Percentiles rank a stretch among this genome's conserved stretches.
Conservation (phyloP, 2,797 vertebrate genomes). For the Triplophysa bombifrons region DNA sequence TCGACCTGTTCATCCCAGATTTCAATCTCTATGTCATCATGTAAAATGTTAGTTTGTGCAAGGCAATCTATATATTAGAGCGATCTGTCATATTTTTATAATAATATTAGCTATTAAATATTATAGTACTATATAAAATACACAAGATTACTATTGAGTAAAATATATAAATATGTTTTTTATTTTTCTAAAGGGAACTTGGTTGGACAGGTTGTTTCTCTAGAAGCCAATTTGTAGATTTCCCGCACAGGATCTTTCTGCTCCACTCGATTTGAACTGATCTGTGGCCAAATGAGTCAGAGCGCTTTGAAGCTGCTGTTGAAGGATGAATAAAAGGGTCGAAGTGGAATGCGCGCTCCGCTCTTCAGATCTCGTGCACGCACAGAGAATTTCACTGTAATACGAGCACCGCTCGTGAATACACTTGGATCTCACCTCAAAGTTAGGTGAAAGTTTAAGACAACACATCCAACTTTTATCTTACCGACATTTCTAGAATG, state of each 20-base stretch:
- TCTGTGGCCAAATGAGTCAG: conserved; percentile 61
- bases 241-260: conserved; percentile 54
- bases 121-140: too few species aligned
- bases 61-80: not conserved
- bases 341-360: conserved; percentile 49
- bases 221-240: conserved; percentile 43
- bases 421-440: conserved; percentile 62
- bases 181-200: not conserved
- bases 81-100: not conserved
- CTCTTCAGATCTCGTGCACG: conserved; percentile 56
- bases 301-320: conserved; percentile 63
- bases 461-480: conserved; percentile 61
- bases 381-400: conserved; percentile 50
- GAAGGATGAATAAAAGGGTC: conserved; percentile 53
- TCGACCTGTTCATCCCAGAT: not conserved
- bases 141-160: too few species aligned
- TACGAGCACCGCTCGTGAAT: conserved; percentile 45
- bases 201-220: not conserved
- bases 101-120: too few species aligned
- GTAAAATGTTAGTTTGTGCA: not conserved
- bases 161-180: too few species aligned
- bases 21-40: not conserved
- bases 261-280: conserved; percentile 60
- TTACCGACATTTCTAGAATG: conserved; percentile 58
- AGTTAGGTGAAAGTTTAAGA: conserved; percentile 57